These are phyloP conservation scores for Grammomys dolichurus DNA, from an alignment of 2,113 vertebrate species.

Conservation along the genomic window DNA sequence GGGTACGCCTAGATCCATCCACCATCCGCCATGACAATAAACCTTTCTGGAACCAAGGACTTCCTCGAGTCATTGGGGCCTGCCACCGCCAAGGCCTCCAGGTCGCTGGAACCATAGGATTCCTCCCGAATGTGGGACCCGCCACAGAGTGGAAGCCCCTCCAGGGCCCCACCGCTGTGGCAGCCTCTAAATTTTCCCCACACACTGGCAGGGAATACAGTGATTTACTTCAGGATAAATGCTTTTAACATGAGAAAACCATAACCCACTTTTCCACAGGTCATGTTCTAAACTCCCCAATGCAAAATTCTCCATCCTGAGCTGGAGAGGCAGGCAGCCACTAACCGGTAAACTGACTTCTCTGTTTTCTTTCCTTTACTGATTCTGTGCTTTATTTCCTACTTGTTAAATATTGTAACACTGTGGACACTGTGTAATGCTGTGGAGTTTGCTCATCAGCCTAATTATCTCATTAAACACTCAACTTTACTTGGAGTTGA, in stretches of 20 bases:
- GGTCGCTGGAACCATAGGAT: no score
- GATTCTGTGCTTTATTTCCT: slow-evolving; percentile 18
- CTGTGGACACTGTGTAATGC: neutral
- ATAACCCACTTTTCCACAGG: neutral
- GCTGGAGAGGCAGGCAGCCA: neutral
- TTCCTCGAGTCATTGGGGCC: no score
- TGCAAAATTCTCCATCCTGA: neutral
- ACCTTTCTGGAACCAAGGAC: no score
- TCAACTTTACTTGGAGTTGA: neutral
- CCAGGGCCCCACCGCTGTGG: no score
- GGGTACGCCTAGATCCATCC: no score
- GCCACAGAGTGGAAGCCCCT: no score
- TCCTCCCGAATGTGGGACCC: no score
- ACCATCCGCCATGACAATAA: no score
- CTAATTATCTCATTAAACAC: neutral
- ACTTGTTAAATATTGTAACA: slow-evolving; percentile 15
- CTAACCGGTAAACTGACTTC: neutral
- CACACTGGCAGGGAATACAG: neutral
- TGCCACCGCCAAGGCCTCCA: no score
- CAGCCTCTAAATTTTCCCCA: no score
- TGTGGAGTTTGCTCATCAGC: neutral
- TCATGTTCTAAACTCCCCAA: neutral
- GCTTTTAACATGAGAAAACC: slow-evolving; percentile 38
- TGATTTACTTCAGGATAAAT: slow-evolving; percentile 9
- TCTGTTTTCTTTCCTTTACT: slow-evolving; percentile 25